A percentile compares a stretch with the other conserved stretches of the same genome.
Conservation (phyloP, 2,797 vertebrate species). For the Pipistrellus pipistrellus region DNA sequence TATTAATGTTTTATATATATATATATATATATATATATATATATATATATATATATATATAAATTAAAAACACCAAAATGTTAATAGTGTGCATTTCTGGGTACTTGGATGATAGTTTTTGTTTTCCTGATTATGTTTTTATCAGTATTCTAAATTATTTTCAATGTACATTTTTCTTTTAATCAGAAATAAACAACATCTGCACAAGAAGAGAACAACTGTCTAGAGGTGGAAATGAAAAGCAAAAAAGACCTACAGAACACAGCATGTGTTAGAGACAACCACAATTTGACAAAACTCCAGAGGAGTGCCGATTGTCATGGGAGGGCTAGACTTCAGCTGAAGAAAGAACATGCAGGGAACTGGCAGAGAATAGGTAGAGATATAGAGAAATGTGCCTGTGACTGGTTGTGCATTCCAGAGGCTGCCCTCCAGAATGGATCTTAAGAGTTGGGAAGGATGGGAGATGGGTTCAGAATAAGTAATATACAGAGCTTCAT, state of each 20-base stretch:
- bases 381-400: not conserved
- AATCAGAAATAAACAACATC: not conserved
- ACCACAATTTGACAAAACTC: not conserved
- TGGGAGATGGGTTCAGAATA: not conserved
- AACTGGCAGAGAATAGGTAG: not conserved
- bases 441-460: not conserved
- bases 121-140: not conserved
- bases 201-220: not conserved
- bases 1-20: not conserved
- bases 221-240: not conserved
- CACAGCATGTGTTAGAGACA: not conserved
- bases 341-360: not conserved
- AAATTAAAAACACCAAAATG: not conserved
- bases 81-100: conserved; percentile 7
- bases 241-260: not conserved
- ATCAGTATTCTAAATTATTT: not conserved
- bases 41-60: not conserved
- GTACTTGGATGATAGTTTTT: not conserved
- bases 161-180: not conserved
- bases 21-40: too few relatives aligned
- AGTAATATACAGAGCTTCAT: not conserved
- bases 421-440: not conserved
- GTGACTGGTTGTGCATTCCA: not conserved
- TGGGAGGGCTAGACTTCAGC: not conserved
- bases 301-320: not conserved